Evolutionary conservation across 2,113 vertebrate species (phyloP), one percentile per base, ranked within the genome.

Genomic region (Taurulus bubalis): DNA sequence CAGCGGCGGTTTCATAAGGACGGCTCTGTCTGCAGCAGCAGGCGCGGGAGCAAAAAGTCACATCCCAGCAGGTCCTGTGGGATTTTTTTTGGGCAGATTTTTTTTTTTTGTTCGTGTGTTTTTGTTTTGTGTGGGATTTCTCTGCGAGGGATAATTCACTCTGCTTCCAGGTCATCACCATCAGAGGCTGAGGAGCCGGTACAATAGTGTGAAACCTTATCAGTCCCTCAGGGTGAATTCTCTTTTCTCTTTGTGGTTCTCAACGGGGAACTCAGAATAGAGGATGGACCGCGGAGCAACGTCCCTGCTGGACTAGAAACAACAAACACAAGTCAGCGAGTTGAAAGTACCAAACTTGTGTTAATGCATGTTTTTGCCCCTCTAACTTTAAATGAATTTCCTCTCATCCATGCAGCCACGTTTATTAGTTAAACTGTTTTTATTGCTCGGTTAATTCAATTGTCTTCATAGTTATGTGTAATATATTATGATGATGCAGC

Each of bases 81-180:
- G 34, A 55, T 58, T 12, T 56, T 18, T 24, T 55, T 7, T 18
- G 47, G 42, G 47, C 6, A 47, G 18, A 6, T 49, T 49, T 55
- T 55, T 12, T n/a, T 53, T 42, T 14, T 49, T 1, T 20, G 47
- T 22, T 4, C 4, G 18, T 51, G 47, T 20, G 47, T 5, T 0
- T 8, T 7, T 18, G 47, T 18, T 14, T 45, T 1, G 18, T 6
- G 47, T 51, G 8, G 20, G 47, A 22, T 51, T 51, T 45, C 42
- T 45, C 15, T 45, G 59, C 2, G 26, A 62, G 45, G 42, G 66
- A 82, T 68, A 45, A 79, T 69, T 69, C 58, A 66, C 30, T 55
- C 28, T 12, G 11, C 49, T 65, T 82, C 47, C 75, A 79, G 82
- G 77, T 78, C 74, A 71, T 60, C 14, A 59, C 5, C 62, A 62